Evolutionary conservation across 2,888 invertebrate genomes (phyloP).

Genomic region (Labia minor): DNA sequence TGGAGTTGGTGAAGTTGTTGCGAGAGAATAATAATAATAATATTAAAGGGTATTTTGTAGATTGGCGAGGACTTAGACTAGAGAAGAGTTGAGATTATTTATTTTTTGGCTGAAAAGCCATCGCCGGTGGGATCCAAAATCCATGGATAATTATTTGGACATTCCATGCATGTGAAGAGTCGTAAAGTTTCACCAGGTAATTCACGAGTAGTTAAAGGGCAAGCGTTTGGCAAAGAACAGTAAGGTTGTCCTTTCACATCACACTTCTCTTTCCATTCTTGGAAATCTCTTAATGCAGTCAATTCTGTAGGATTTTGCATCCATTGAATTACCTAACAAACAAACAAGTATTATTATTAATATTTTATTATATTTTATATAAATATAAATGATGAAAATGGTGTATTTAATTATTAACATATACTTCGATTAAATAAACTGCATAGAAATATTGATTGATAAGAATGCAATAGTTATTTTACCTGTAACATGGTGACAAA

Average conservation of each 20-base stretch:
- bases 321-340: slow-evolving; percentile 79
- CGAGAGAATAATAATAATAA: no score
- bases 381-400: not conserved
- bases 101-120: slow-evolving; percentile 74
- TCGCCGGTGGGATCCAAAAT: slow-evolving; percentile 89
- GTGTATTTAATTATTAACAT: no score
- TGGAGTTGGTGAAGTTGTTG: no score
- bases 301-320: slow-evolving; percentile 90
- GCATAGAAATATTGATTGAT: not conserved
- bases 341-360: slow-evolving; percentile 19
- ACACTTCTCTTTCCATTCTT: slow-evolving; percentile 91
- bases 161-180: slow-evolving; percentile 91
- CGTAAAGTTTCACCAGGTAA: slow-evolving; percentile 84
- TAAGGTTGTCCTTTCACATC: slow-evolving; percentile 88
- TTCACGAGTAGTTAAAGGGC: slow-evolving; percentile 79
- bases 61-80: not conserved
- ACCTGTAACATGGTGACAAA: slow-evolving; percentile 77
- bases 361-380: slow-evolving; percentile 5
- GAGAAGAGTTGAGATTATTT: slow-evolving; percentile 33
- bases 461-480: not conserved
- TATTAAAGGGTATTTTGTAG: no score
- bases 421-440: no score
- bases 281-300: slow-evolving; percentile 76
- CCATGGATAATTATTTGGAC: slow-evolving; percentile 92
- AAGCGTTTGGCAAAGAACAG: slow-evolving; percentile 85